Evolutionary conservation across 2,797 vertebrate genomes (phyloP).

Genomic region (Ctenopoma kingsleyae): DNA sequence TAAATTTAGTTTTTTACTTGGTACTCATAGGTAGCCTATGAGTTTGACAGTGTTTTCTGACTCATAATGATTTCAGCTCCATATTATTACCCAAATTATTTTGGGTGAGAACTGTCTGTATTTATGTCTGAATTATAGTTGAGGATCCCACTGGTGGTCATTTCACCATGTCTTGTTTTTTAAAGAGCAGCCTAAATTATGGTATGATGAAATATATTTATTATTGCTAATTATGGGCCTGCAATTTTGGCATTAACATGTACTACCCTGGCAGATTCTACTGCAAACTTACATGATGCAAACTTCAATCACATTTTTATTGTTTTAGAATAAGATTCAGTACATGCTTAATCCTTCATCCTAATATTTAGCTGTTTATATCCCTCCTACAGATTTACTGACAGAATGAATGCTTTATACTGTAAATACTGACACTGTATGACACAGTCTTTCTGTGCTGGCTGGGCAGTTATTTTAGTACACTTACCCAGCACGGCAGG

Average conservation of each 20-base stretch:
- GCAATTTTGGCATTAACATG: not conserved
- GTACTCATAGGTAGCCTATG: not conserved
- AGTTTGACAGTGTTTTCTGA: not conserved
- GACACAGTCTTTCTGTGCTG: constrained; percentile 14
- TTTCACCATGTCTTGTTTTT: not conserved
- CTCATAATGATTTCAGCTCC: not conserved
- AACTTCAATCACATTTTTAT: not conserved
- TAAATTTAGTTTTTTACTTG: not conserved
- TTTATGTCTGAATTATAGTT: not conserved
- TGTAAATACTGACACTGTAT: constrained; percentile 10
- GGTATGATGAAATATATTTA: not conserved
- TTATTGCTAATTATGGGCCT: not conserved
- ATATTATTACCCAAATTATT: not conserved
- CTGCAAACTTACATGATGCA: not conserved
- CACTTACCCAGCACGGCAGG: constrained; percentile 19
- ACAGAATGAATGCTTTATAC: constrained; percentile 11
- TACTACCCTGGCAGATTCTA: not conserved
- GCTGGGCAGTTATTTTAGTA: constrained; percentile 47
- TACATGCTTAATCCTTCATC: not conserved
- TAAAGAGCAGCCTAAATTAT: not conserved
- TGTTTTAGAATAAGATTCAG: not conserved
- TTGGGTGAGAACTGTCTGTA: not conserved
- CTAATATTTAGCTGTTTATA: not conserved
- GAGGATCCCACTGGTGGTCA: not conserved
- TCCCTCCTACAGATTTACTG: constrained; percentile 2